Evolutionary conservation across 1,140 invertebrate genomes (phyloP).

Genomic region (Fopius arisanus): DNA sequence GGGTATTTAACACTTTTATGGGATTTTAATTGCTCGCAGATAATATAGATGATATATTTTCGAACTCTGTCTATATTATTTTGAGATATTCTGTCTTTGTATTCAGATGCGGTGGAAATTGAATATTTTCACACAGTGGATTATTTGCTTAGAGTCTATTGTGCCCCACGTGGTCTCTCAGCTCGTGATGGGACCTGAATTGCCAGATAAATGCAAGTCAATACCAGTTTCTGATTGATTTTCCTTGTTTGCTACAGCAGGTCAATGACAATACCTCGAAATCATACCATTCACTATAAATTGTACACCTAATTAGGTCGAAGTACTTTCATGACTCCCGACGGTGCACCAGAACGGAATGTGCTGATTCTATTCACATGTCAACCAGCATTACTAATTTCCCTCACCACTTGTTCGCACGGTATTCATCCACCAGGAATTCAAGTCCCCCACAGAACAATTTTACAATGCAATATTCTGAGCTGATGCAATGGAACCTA

Average conservation of each 20-base stretch:
- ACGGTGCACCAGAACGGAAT: conserved; percentile 7
- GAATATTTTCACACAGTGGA: too few species aligned
- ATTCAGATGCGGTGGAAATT: too few species aligned
- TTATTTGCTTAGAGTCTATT: neutral
- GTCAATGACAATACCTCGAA: neutral
- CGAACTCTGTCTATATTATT: too few species aligned
- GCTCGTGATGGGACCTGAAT: neutral
- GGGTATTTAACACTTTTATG: too few species aligned
- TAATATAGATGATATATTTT: too few species aligned
- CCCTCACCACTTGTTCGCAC: neutral
- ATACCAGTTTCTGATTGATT: neutral
- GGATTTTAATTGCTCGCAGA: too few species aligned
- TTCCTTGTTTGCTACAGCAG: neutral
- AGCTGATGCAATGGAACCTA: neutral
- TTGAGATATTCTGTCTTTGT: too few species aligned
- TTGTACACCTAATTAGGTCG: conserved; percentile 37
- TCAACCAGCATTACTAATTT: conserved; percentile 34
- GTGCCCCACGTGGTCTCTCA: neutral
- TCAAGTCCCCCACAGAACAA: neutral
- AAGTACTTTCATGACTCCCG: conserved; percentile 34
- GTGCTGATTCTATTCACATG: neutral
- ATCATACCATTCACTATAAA: conserved; percentile 3
- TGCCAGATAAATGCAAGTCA: neutral
- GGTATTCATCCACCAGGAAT: too few species aligned
- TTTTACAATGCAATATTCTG: neutral